Conservation (phyloP, 1,140 invertebrate species). For the Philopotamus ludificatus region DNA sequence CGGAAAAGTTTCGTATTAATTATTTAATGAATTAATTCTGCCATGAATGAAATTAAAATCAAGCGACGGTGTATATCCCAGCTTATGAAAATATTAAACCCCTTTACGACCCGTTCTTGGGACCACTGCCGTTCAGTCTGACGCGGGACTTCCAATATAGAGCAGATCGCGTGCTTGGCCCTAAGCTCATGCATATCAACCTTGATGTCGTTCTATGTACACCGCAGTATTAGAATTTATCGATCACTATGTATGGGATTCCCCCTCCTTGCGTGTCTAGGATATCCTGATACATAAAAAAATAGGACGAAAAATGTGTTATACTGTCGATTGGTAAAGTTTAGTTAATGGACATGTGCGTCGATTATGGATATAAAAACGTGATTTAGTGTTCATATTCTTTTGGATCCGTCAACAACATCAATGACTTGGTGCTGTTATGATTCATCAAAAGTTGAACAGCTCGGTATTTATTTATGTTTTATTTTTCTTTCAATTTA, state of each 20-base stretch:
- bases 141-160: conserved; percentile 5
- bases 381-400: too few relatives aligned
- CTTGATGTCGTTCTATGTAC: neutral
- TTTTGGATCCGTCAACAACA: too few relatives aligned
- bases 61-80: neutral
- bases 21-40: neutral
- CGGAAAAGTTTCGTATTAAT: neutral
- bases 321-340: too few relatives aligned
- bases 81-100: conserved; percentile 29
- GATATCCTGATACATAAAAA: neutral
- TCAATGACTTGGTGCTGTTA: too few relatives aligned
- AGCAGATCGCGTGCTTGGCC: conserved; percentile 10
- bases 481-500: too few relatives aligned
- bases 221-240: neutral
- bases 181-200: too few relatives aligned
- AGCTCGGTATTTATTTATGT: too few relatives aligned
- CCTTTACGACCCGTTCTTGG: neutral
- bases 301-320: conserved; percentile 19
- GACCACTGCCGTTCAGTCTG: conserved; percentile 19
- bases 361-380: too few relatives aligned
- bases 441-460: too few relatives aligned
- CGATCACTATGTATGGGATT: neutral
- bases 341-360: too few relatives aligned
- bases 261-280: neutral
- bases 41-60: neutral